Percentiles rank a stretch among this genome's conserved stretches.
Conservation (phyloP, 1,140 invertebrate species). For the Glomeris maerens region DNA sequence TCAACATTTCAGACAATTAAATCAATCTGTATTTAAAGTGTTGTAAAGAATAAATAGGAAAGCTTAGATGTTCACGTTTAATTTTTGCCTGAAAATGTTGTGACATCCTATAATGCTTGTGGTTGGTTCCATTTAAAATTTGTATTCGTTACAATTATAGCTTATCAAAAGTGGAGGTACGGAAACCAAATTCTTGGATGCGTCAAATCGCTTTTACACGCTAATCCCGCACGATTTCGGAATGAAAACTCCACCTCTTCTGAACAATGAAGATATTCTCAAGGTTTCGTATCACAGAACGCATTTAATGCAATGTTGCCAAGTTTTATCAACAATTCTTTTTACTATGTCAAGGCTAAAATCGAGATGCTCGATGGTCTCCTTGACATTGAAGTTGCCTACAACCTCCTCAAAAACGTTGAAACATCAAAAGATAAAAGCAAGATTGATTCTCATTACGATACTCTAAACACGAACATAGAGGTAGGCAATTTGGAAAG, state of each 20-base stretch:
- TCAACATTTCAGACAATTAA: too few species aligned
- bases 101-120: too few species aligned
- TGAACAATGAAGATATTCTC: constrained; percentile 60
- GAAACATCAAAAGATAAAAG: constrained; percentile 34
- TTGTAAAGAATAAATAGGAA: too few species aligned
- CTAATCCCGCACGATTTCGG: constrained; percentile 91
- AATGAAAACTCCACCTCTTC: constrained; percentile 58
- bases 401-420: constrained; percentile 56
- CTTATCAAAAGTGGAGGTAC: constrained; percentile 27
- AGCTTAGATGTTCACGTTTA: too few species aligned
- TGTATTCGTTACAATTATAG: constrained; percentile 19
- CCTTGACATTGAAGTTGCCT: constrained; percentile 88
- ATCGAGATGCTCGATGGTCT: constrained; percentile 82
- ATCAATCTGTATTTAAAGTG: too few species aligned
- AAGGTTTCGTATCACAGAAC: constrained; percentile 36
- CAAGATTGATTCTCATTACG: constrained; percentile 73
- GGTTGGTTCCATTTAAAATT: not conserved
- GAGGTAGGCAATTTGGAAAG: constrained; percentile 26
- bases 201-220: constrained; percentile 85
- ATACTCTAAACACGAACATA: constrained; percentile 74
- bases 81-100: too few species aligned
- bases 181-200: constrained; percentile 54
- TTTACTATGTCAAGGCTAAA: constrained; percentile 49
- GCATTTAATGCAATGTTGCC: constrained; percentile 3
- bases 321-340: constrained; percentile 8